Percentiles rank a stretch among this genome's conserved stretches.
These are phyloP conservation scores for Macrotis lagotis DNA, from an alignment of 2,113 vertebrate species.

Conservation along the genomic window DNA sequence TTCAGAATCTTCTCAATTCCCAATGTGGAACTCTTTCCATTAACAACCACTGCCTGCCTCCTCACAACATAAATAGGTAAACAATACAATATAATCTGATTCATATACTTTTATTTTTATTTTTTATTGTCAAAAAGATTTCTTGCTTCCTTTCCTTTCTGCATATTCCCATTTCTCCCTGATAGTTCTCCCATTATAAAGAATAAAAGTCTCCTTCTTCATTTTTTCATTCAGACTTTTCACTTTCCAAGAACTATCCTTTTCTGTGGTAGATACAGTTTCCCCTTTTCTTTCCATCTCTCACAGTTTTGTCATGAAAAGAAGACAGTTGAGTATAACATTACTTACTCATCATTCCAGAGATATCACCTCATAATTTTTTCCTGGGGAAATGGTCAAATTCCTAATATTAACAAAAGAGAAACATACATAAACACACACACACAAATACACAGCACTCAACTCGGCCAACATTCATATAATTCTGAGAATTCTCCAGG, in stretches of 20 bases:
- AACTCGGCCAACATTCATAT: not conserved
- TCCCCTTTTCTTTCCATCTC: not conserved
- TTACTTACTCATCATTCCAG: not conserved
- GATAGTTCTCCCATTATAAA: not conserved
- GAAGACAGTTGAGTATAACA: not conserved
- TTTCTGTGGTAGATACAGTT: not conserved
- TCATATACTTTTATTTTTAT: too few relatives aligned
- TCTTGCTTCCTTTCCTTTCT: not conserved
- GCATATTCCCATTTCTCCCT: not conserved
- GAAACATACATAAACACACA: constrained; percentile 7
- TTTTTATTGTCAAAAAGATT: too few relatives aligned
- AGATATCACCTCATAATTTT: not conserved
- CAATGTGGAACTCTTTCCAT: not conserved
- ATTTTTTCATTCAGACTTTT: not conserved
- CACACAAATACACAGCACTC: too few relatives aligned
- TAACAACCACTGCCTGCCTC: not conserved
- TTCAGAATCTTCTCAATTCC: not conserved
- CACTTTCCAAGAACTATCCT: not conserved
- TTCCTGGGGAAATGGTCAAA: constrained; percentile 37
- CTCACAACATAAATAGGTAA: not conserved
- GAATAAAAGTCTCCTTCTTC: not conserved
- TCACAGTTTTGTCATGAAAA: not conserved
- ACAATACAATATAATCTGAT: not conserved
- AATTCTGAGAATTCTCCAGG: not conserved
- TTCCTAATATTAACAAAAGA: constrained; percentile 15